Conservation (phyloP, 2,113 vertebrate species). For the Puffinus mauretanicus region DNA sequence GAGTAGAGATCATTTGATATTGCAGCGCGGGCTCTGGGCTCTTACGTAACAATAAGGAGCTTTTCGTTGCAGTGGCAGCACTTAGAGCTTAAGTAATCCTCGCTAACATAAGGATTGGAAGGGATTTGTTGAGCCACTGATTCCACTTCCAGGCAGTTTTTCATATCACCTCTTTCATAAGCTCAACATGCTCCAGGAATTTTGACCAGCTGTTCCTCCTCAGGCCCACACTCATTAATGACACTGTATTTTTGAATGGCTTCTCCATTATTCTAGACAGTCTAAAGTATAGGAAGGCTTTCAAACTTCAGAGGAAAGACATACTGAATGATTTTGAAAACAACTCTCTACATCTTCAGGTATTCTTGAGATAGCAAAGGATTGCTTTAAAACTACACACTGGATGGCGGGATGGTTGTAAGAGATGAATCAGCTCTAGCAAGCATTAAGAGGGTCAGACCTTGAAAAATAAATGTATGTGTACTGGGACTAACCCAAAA, state of each 20-base stretch:
- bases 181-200: background rate
- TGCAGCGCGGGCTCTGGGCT: background rate
- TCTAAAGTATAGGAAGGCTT: background rate
- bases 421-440: background rate
- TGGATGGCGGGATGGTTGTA: background rate
- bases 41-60: background rate
- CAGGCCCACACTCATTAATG: background rate
- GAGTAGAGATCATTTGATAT: background rate
- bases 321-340: background rate
- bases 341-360: background rate
- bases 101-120: background rate
- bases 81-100: background rate
- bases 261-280: background rate
- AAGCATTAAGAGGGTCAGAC: background rate
- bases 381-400: background rate
- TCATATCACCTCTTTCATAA: background rate
- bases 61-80: background rate
- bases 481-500: background rate
- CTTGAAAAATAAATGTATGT: background rate
- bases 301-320: background rate
- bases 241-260: background rate
- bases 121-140: background rate
- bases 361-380: background rate
- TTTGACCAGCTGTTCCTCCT: background rate
- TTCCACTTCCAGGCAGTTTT: background rate